Evolutionary conservation across 2,797 vertebrate species (phyloP), one percentile per base, ranked within the genome.

Genomic region (Sciurus carolinensis): DNA sequence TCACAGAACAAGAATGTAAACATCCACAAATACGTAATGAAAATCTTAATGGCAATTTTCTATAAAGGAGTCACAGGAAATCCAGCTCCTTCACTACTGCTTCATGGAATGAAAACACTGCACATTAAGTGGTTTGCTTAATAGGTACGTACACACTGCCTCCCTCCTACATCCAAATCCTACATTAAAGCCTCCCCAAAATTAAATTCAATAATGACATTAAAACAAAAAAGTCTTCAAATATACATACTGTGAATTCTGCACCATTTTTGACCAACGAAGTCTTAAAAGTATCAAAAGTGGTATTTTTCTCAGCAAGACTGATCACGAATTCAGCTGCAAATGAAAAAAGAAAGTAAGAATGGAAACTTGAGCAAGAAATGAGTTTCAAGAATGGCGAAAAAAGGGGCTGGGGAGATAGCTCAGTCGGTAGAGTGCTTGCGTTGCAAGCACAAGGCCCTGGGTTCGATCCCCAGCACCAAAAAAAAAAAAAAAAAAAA

Each of bases 291-390:
- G 98, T 98, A 20, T 99, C 99, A 97, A 99, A 99, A 0, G 98
- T 97, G 1, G 98, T 98, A 44, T 99, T 98, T 92, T 99, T 99
- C 95, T 99, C 99, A 3, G 99, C 99, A 1, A 99, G 99, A 86
- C 96, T 99, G 95, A 99, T 99, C 77, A 99, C 99, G 97, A 99
- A 99, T 87, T 99, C 99, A 7, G 99, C 99, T 99, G 97, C 0
- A 18, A 97, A 93, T 1, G 2, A 89, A 52, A 91, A 90, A 92
- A 82, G 44, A 11, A 92, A 90, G 90, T 88, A 81, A 1, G 0
- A 92, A 5, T 0, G 13, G 1, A 50, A 47, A 7, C 44, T 86
- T 15, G 2, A 0, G 0, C 0, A 28, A 92, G 10, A 94, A 80
- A 76, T 52, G 7, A 76, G 22, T 64, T 86, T 82, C 14, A 54